Evolutionary conservation across 2,888 invertebrate species (phyloP), one percentile per base, ranked within the genome.

Genomic region (Punctoribates punctum): DNA sequence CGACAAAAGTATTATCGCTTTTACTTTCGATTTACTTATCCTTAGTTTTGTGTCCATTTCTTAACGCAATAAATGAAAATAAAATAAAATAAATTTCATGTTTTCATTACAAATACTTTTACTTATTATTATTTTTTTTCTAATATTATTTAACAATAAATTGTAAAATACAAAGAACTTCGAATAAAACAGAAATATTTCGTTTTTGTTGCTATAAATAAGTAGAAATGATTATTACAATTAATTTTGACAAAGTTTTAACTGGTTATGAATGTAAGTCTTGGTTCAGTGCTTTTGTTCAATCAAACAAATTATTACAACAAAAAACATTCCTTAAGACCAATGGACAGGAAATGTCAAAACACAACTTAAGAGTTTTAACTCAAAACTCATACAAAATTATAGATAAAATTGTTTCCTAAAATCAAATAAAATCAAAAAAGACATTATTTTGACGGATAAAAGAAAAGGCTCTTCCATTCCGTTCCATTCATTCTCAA

Each of bases 61-160:
- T 70, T 70, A n/a, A 38, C 46, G 34, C n/a, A n/a, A n/a, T n/a
- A n/a, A n/a, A n/a, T n/a, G 34, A 34, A 34, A 34, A 6, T 6
- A 34, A 34, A 70, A 25, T 65, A 65, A 34, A 29, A 65, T 34
- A 65, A 34, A 65, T 23, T 70, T 65, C 29, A 9, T 70, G 34
- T 70, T 62, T 70, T 70, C 46, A 70, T 70, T 70, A 70, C 70
- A 70, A 70, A 70, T 70, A 70, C 70, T 42, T 23, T 54, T 23
- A 60, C 29, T 65, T 60, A 34, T 34, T 34, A 34, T 34, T 34
- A 34, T n/a, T 25, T 57, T 20, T 29, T 60, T 60, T 34, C n/a
- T 34, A 29, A 34, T 34, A 65, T 65, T 65, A 65, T 34, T 65
- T 29, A 65, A 38, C 15, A 38, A 67, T 29, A n/a, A 20, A n/a